A percentile compares a stretch with the other conserved stretches of the same genome.
phyloP scores from a whole-genome alignment of 2,888 invertebrate species.

The Mythimna vitellina region DNA sequence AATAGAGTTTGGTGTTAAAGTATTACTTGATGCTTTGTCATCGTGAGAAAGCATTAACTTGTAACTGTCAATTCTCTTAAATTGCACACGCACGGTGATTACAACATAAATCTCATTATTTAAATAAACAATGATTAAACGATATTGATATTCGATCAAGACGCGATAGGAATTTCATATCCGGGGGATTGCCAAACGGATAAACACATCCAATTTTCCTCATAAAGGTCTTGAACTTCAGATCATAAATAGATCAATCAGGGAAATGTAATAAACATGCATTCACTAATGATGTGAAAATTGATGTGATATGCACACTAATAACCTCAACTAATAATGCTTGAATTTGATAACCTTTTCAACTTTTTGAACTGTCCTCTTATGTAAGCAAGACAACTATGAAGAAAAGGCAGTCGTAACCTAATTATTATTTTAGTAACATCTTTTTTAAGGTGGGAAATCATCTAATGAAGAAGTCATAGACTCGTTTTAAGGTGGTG shows the following conservation, averaged over 20 bases:
- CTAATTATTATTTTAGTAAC: background rate
- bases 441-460: too few relatives aligned
- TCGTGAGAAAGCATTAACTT: background rate
- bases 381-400: conserved; percentile 3
- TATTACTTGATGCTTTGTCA: conserved; percentile 1
- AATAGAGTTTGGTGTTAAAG: background rate
- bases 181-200: conserved; percentile 23
- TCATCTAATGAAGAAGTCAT: too few relatives aligned
- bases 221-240: conserved; percentile 13
- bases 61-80: background rate
- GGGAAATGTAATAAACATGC: conserved; percentile 26
- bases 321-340: background rate
- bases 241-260: background rate
- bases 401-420: background rate
- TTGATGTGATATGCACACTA: conserved; percentile 2
- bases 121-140: conserved; percentile 9
- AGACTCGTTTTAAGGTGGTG: too few relatives aligned
- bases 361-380: conserved; percentile 5
- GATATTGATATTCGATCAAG: background rate
- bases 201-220: conserved; percentile 40
- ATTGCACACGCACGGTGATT: conserved; percentile 5
- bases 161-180: background rate
- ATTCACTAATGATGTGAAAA: conserved; percentile 12
- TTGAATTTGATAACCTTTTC: conserved; percentile 23
- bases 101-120: background rate